These are phyloP conservation scores for Remorina albescens DNA, from an alignment of 2,797 vertebrate genomes.

Conservation along the genomic window DNA sequence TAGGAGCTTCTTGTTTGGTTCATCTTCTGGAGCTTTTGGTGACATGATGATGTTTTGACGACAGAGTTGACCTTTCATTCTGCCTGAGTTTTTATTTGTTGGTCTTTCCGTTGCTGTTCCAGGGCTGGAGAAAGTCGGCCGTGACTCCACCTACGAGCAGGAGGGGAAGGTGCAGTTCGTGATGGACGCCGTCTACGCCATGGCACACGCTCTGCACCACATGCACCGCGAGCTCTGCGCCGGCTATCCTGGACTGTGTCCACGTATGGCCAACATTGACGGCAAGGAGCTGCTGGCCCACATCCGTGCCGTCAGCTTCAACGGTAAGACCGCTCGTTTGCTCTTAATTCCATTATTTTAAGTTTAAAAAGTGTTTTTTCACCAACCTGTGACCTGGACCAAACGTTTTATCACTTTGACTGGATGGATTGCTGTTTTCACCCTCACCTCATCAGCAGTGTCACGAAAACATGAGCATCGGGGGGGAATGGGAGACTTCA, in stretches of 20 bases:
- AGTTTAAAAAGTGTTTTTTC: neutral
- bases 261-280: slow-evolving; percentile 91
- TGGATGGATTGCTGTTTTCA: neutral
- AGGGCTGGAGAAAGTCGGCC: slow-evolving; percentile 95
- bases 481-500: neutral
- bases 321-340: slow-evolving; percentile 82
- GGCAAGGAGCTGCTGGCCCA: slow-evolving; percentile 94
- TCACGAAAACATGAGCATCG: neutral
- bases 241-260: slow-evolving; percentile 91
- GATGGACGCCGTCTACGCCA: slow-evolving; percentile 95
- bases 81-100: no score
- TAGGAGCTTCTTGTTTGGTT: no score
- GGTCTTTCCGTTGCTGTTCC: slow-evolving; percentile 15
- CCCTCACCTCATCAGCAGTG: neutral
- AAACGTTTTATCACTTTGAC: neutral
- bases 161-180: slow-evolving; percentile 98
- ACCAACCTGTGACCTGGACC: neutral
- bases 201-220: slow-evolving; percentile 94
- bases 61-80: no score
- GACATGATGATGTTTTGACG: no score
- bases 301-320: slow-evolving; percentile 92
- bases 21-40: neutral
- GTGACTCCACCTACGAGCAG: slow-evolving; percentile 95
- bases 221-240: slow-evolving; percentile 94
- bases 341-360: neutral